A percentile compares a stretch with the other conserved stretches of the same genome.
Conservation (phyloP, 1,140 invertebrate genomes). For the Apocrypta bakeri region DNA sequence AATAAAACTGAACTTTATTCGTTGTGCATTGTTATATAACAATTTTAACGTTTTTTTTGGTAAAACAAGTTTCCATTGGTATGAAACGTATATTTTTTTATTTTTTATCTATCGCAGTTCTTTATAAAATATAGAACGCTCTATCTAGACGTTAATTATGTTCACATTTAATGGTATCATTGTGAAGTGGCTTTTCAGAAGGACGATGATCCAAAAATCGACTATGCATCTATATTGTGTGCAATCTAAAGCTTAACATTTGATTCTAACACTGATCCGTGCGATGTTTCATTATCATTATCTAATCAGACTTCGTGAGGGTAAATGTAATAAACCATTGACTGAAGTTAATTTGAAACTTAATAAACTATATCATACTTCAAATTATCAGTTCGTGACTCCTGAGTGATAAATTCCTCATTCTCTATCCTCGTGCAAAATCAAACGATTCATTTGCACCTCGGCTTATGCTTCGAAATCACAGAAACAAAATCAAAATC, state of each 20-base stretch:
- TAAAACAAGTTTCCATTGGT: no score
- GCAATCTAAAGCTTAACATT: slow-evolving; percentile 21
- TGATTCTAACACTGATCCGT: slow-evolving; percentile 40
- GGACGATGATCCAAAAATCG: not conserved
- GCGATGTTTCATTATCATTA: slow-evolving; percentile 30
- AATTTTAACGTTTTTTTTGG: no score
- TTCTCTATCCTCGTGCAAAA: not conserved
- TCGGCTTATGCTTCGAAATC: not conserved
- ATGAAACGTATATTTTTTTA: no score
- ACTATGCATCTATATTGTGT: not conserved
- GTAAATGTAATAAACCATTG: no score
- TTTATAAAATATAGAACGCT: no score
- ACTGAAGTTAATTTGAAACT: no score
- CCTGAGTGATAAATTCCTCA: not conserved
- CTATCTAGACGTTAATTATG: no score
- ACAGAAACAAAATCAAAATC: not conserved
- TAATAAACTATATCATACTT: no score
- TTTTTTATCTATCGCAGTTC: no score
- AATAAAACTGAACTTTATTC: no score
- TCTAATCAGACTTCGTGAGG: slow-evolving; percentile 8
- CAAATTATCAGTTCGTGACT: no score
- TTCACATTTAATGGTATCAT: not conserved
- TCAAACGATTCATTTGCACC: not conserved
- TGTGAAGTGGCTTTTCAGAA: slow-evolving; percentile 19
- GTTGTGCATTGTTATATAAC: no score